Evolutionary conservation across 2,113 vertebrate species (phyloP), one percentile per base, ranked within the genome.

Genomic region (Nestor notabilis): DNA sequence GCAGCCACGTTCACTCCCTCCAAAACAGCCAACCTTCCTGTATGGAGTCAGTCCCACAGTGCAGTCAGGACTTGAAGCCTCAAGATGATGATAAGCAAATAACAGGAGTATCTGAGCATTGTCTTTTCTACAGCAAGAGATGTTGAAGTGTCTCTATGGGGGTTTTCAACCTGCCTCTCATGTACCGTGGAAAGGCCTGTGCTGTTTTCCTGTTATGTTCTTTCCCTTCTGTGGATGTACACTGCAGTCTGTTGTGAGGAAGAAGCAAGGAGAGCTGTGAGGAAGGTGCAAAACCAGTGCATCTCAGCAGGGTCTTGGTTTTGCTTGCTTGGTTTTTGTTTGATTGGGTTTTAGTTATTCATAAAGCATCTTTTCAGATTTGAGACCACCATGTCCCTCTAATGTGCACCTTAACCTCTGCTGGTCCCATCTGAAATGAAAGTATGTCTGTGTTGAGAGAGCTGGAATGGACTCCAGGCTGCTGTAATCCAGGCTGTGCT

Each of bases 81-180:
- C 5, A 8, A 80, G 75, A 66, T 50, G 68, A 88, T 80, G 76
- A 77, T 88, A 88, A 94, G 66, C 93, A 91, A 91, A n/a, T 65
- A 91, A 52, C 17, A n/a, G 61, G 64, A 83, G 41, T 56, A n/a
- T 65, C 53, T 58, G 74, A 88, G 63, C 53, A 80, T 70, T 86
- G 92, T 61, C 53, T 85, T 91, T 77, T 44, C 5, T 61, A 25
- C 37, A 61, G 56, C 43, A 60, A 83, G 95, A 83, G 75, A 21
- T 72, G 49, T 46, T 85, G 31, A 77, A 93, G 91, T 90, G 77
- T 28, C 61, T 87, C 72, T 44, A 35, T 71, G 78, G 74, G 75
- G 84, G 47, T 50, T 74, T 70, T 81, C 76, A 69, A 2, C 47
- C 53, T 64, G 28, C n/a, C 78, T 86, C 94, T 80, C 44, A 19